These are phyloP conservation scores for Galerucella calmariensis DNA, from an alignment of 2,888 invertebrate species.

Conservation along the genomic window DNA sequence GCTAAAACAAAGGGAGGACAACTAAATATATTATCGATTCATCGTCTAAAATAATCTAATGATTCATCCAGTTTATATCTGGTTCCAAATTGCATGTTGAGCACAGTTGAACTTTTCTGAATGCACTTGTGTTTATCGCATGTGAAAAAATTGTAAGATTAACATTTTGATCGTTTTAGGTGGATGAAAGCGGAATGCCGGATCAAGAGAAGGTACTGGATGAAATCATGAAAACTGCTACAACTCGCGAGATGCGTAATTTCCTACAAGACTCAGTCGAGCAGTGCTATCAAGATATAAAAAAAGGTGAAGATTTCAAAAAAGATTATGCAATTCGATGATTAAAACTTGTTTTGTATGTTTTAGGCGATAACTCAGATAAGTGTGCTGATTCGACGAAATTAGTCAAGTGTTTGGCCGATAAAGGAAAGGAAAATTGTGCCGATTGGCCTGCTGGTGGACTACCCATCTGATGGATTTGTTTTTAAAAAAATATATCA, in stretches of 20 bases:
- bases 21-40: no score
- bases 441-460: conserved; percentile 77
- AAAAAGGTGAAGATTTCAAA: conserved; percentile 45
- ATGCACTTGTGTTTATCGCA: no score
- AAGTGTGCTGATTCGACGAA: conserved; percentile 76
- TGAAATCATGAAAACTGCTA: conserved; percentile 71
- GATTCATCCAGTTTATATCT: no score
- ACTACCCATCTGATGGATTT: conserved; percentile 60
- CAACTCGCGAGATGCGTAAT: conserved; percentile 73
- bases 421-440: conserved; percentile 78
- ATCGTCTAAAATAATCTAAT: no score
- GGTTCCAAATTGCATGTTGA: no score
- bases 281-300: conserved; percentile 73
- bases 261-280: conserved; percentile 78
- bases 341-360: not conserved
- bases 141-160: not conserved
- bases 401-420: conserved; percentile 74
- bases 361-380: conserved; percentile 68
- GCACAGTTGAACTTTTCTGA: no score
- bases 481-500: not conserved
- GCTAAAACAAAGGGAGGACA: no score
- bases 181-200: conserved; percentile 73
- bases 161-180: conserved; percentile 60
- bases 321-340: not conserved
- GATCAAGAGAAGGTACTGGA: conserved; percentile 73